Percentiles rank a stretch among this genome's conserved stretches.
Evolutionary conservation across 1,140 invertebrate genomes (phyloP).

Genomic region (Lanistes nyassanus): DNA sequence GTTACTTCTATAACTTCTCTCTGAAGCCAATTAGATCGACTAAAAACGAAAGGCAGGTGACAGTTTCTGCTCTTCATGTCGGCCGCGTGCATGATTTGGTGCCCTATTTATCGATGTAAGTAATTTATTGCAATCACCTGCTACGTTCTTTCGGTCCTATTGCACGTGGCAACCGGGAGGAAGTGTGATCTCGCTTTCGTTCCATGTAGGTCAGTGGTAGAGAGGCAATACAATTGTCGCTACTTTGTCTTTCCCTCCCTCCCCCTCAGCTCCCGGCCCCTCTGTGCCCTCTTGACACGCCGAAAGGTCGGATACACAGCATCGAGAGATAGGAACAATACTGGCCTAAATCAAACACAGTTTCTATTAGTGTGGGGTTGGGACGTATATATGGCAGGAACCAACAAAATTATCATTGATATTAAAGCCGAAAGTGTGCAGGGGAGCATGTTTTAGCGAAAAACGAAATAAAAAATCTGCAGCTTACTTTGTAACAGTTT

Average conservation of each 20-base stretch:
- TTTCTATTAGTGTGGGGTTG: neutral
- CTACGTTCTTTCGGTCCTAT: neutral
- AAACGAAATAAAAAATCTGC: neutral
- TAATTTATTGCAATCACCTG: slow-evolving; percentile 8
- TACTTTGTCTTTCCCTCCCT: neutral
- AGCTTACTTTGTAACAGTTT: neutral
- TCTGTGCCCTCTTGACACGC: neutral
- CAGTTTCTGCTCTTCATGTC: slow-evolving; percentile 4
- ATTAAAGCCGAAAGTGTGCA: neutral
- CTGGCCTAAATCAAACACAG: slow-evolving; percentile 10
- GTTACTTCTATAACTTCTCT: neutral
- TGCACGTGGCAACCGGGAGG: neutral
- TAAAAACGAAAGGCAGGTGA: slow-evolving; percentile 2
- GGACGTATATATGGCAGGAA: neutral
- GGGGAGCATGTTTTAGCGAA: neutral
- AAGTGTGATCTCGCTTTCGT: neutral
- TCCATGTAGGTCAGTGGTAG: neutral
- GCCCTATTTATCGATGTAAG: slow-evolving; percentile 15
- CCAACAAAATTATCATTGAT: neutral
- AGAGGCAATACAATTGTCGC: neutral
- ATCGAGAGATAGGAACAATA: slow-evolving; percentile 6
- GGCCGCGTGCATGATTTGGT: slow-evolving; percentile 12
- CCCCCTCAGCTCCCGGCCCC: neutral
- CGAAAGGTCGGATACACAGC: neutral
- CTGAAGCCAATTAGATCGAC: slow-evolving; percentile 12